Evolutionary conservation across 1,140 invertebrate species (phyloP), one percentile per base, ranked within the genome.

Genomic region (Diorhabda carinulata): DNA sequence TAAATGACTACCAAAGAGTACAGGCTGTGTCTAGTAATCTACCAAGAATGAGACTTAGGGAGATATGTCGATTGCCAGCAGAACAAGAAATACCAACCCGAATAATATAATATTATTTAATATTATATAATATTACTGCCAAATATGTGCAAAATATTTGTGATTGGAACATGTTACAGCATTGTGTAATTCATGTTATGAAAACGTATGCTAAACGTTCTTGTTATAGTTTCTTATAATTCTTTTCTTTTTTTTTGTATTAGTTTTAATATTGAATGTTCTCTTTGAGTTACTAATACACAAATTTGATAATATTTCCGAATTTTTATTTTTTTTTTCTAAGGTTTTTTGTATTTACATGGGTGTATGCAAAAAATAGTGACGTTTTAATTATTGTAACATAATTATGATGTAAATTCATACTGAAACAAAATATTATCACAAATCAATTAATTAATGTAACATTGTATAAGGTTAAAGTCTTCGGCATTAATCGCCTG

Each of bases 151-250:
- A 59, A 59, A 59, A 40, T 59, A 59, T 59, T 10, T 59, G 57
- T 59, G 25, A 25, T 40, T 59, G 9, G 10, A 59, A 59, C 57
- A 59, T 59, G 57, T 59, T 59, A 10, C 57, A 52, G 5, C 45
- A 52, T 2, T 52, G 45, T 52, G 45, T 52, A 52, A 5, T 52
- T 52, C 8, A 52, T 52, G 45, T 52, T 52, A 52, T 52, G 45
- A 52, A 52, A 52, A 52, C 8, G 8, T 52, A 6, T 6, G 8
- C 8, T 52, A 9, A 52, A 6, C 5, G 5, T 52, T 52, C 45
- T 9, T 6, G 8, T 2, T 52, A 52, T 52, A 6, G 5, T 52
- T 52, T 52, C 5, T 52, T 52, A 52, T 9, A 52, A 52, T 52
- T 52, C 1, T 5, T 6, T 9, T 6, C 45, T 52, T 9, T 52